Evolutionary conservation across 2,113 vertebrate genomes (phyloP).

Genomic region (Himantopus leucocephalus): DNA sequence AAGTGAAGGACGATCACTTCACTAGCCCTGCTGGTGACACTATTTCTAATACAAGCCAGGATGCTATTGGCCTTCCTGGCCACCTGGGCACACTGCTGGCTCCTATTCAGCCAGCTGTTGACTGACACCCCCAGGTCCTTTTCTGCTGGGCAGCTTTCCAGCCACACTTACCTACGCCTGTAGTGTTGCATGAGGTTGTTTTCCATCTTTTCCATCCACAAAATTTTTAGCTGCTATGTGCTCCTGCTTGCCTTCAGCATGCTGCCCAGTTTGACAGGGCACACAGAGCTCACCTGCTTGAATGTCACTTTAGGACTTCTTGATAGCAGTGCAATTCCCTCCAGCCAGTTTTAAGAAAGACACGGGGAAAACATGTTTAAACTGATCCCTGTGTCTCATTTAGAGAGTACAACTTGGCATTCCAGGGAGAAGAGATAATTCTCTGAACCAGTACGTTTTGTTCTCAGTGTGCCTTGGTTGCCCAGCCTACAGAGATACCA

Average conservation of each 20-base stretch:
- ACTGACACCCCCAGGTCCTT: background rate
- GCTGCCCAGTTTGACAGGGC: background rate
- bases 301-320: background rate
- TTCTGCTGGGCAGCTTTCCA: background rate
- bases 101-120: background rate
- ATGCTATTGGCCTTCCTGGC: background rate
- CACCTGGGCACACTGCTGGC: background rate
- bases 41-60: background rate
- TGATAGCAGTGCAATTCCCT: background rate
- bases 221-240: background rate
- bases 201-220: background rate
- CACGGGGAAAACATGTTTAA: background rate
- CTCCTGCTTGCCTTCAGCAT: background rate
- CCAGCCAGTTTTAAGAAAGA: background rate
- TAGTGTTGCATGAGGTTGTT: background rate
- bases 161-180: background rate
- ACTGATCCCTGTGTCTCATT: background rate
- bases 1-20: background rate
- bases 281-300: background rate
- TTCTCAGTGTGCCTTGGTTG: background rate
- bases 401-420: background rate
- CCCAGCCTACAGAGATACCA: background rate
- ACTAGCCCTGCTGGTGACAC: background rate
- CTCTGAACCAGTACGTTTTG: fast-evolving
- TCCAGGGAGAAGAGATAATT: background rate